Base-by-base conservation (phyloP, 2,113 vertebrate genomes). In the Climacteris rufus region DNA sequence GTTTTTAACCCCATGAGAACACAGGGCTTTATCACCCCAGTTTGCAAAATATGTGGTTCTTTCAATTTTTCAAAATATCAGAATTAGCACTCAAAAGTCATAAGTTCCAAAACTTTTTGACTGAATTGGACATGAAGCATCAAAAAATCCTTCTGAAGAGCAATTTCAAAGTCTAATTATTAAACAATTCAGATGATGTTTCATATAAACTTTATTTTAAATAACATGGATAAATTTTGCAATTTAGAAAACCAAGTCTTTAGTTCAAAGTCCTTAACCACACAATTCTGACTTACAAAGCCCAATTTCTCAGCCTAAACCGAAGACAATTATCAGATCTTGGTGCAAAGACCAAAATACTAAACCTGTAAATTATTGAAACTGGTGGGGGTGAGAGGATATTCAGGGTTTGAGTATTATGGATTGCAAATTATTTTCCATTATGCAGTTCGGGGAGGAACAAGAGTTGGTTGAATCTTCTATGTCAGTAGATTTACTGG, bases 1-100 rank as follows among this genome's bases (percentile, higher is more conserved):
- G 7, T 13, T 75, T 75, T 52, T 53, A 30, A 60, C 13, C 7
- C 16, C 17, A 7, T 25, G 25, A 53, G 21, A 60, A 47, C 6
- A 21, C 1, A 2, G 6, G 60, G 11, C 0, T 53, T 74, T 39
- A 49, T 61, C 42, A 81, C 2, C 5, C 3, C 5, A 12, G 4
- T 25, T 16, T 54, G 10, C 17, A 39, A 94, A 74, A 66, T 6
- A 45, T 70, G 15, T 9, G 0, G 0, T 40, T 61, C 30, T 82
- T 94, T 12, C 6, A 23, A 31, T 57, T 59, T 87, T 63, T 66
- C 14, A 64, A 37, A 71, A 40, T 19, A 81, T 11, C 30, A 68
- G 12, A n/a, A 84, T 74, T 70, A 8, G 9, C 18, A 37, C 13
- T 87, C 8, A 70, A 70, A 90, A 84, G 10, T 33, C 11, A 35